Percentiles rank a stretch among this genome's conserved stretches.
These are phyloP conservation scores for Nasonia longicornis DNA, from an alignment of 1,140 invertebrate species.

Conservation along the genomic window DNA sequence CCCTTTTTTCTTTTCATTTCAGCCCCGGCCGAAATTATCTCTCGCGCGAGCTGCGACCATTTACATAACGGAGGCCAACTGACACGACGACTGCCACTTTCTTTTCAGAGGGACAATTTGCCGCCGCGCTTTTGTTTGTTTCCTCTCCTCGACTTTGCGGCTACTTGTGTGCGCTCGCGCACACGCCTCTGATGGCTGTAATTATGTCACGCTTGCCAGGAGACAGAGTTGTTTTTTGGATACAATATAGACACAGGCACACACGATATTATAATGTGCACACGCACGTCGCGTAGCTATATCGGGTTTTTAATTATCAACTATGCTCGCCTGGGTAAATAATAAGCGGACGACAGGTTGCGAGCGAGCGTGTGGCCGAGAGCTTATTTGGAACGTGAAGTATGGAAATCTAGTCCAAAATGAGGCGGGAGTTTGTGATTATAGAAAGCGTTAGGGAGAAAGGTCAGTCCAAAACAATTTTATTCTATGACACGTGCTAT, in stretches of 20 bases:
- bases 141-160: neutral
- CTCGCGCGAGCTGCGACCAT: neutral
- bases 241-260: no score
- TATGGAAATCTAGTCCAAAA: constrained; percentile 16
- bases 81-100: constrained; percentile 32
- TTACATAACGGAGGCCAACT: constrained; percentile 44
- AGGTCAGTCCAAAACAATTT: no score
- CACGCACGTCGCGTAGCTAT: neutral
- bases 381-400: neutral
- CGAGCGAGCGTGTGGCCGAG: neutral
- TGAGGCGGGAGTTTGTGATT: neutral
- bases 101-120: constrained; percentile 43
- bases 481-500: no score
- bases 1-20: constrained; percentile 27
- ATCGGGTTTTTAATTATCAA: constrained; percentile 21
- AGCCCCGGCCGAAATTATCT: neutral
- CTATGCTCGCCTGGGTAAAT: constrained; percentile 3
- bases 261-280: neutral
- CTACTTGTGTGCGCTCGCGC: neutral
- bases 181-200: neutral
- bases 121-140: neutral
- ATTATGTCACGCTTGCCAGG: constrained; percentile 13
- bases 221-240: neutral
- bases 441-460: no score
- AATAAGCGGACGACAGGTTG: neutral